Base-by-base conservation (phyloP, 2,888 invertebrate species). In the Drosophila phalerata region DNA sequence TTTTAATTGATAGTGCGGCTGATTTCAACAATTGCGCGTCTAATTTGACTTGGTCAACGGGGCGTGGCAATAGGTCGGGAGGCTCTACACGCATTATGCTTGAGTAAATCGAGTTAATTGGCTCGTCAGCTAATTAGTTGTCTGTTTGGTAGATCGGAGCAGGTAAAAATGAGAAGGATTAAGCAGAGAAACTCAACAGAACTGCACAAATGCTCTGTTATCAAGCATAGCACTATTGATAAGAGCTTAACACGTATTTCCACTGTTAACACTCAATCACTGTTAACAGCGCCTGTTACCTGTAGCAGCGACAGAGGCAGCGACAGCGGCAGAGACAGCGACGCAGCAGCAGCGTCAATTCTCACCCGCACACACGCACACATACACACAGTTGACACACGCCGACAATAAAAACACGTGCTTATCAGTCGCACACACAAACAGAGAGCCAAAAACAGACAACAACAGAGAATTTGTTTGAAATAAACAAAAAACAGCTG, bases 401-500 rank as follows among this genome's bases (percentile, higher is more conserved):
- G 57, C 38, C 58, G 62, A 60, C 62, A 69, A 69, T 78, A 86
- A 81, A 81, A 88, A 69, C 88, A 85, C 84, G 86, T 85, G 84
- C 84, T 88, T 85, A 86, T 88, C 84, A 82, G 62, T 55, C 40
- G 47, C 48, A 48, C 62, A 62, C 66, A 65, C 51, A 51, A 37
- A 48, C 48, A 43, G 19, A 38, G 34, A 38, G 15, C 2, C 15
- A 10, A 34, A 34, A 45, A 48, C 74, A 61, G 70, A 71, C 72
- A 82, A 69, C 60, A 77, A 71, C 67, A 73, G 88, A 79, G 87
- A 85, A 67, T 65, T 71, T 79, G 79, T 79, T 70, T 79, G 84
- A 69, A 87, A 86, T 86, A 86, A 86, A 86, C 89, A 89, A 86
- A 87, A 82, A 85, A 79, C 86, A 86, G 86, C 86, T 86, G 86